These are phyloP conservation scores for Nyctereutes procyonoides DNA, from an alignment of 2,113 vertebrate species.

Conservation along the genomic window DNA sequence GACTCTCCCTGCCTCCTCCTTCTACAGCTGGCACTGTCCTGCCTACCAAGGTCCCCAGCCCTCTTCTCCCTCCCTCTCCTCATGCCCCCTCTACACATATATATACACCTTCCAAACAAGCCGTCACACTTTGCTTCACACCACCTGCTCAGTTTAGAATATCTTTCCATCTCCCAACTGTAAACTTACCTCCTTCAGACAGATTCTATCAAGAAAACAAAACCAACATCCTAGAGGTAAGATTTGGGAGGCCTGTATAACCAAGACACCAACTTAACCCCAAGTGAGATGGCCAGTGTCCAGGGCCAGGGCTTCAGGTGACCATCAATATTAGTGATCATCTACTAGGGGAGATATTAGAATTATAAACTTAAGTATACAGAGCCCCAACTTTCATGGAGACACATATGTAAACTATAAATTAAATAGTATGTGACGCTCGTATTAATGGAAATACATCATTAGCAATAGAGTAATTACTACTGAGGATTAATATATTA, in stretches of 20 bases:
- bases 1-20: not conserved
- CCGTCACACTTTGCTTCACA: conserved; percentile 51
- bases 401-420: not conserved
- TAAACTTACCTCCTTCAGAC: conserved; percentile 23
- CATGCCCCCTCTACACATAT: not conserved
- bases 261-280: not conserved
- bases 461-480: not conserved
- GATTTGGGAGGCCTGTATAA: not conserved
- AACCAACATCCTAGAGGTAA: not conserved
- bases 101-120: not conserved
- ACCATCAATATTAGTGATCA: not conserved
- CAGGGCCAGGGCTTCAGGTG: not conserved
- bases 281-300: not conserved
- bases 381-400: not conserved
- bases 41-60: not conserved
- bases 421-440: not conserved
- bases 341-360: not conserved
- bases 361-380: not conserved
- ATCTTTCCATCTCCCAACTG: not conserved
- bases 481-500: not conserved
- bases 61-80: not conserved
- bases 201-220: conserved; percentile 32
- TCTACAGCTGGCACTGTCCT: not conserved
- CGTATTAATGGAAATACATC: not conserved
- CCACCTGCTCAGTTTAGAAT: conserved; percentile 47